phyloP scores from a whole-genome alignment of 2,888 invertebrate genomes.

The Acholoe squamosa region DNA sequence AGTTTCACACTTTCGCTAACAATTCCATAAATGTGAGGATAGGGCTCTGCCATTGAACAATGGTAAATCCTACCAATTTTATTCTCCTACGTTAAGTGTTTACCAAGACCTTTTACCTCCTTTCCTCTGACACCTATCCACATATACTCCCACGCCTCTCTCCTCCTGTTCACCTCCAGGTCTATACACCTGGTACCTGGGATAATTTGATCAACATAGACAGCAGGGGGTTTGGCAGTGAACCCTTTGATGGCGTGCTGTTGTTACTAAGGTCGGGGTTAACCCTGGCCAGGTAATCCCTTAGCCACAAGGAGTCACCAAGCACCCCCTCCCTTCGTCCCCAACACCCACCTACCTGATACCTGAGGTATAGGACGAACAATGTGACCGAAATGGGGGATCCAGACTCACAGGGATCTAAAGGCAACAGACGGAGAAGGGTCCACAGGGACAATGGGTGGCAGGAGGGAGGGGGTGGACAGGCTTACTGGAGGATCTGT shows the following conservation, averaged over 20 bases:
- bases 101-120: neutral
- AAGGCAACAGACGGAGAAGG: slow-evolving; percentile 16
- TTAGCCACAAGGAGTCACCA: neutral
- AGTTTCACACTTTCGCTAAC: too few species aligned
- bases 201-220: slow-evolving; percentile 27
- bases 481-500: neutral
- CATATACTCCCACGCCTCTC: neutral
- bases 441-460: neutral
- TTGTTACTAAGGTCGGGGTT: neutral
- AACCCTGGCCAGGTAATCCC: slow-evolving; percentile 18
- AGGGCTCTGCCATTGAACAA: too few species aligned
- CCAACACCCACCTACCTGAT: too few species aligned
- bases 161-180: neutral
- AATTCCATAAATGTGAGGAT: too few species aligned
- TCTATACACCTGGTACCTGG: neutral
- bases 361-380: too few species aligned
- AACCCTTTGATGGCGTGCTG: slow-evolving; percentile 21
- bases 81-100: too few species aligned
- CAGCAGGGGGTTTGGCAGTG: slow-evolving; percentile 16
- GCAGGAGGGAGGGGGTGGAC: neutral
- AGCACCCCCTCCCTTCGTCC: neutral
- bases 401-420: neutral
- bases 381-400: neutral
- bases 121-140: neutral
- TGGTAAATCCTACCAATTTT: too few species aligned